phyloP scores from a whole-genome alignment of 2,888 invertebrate genomes.

The Chrysolina haemoptera region DNA sequence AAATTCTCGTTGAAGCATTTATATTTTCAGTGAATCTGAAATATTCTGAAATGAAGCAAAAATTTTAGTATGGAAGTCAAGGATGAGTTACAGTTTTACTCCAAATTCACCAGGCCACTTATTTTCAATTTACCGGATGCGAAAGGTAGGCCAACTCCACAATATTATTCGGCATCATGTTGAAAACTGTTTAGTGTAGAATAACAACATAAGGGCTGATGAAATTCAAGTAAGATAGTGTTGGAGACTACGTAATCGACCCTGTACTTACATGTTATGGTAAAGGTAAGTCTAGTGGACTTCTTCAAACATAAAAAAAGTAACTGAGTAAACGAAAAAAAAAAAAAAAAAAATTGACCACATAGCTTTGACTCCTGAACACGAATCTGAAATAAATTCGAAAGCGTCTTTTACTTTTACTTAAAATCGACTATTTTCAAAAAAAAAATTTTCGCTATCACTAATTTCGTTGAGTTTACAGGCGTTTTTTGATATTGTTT shows the following conservation, averaged over 20 bases:
- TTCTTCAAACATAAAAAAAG: no score
- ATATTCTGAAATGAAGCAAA: conserved; percentile 30
- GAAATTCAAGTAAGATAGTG: neutral
- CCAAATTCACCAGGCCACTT: conserved; percentile 68
- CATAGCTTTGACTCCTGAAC: no score
- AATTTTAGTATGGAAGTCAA: conserved; percentile 50
- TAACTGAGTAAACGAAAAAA: no score
- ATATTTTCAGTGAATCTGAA: conserved; percentile 16
- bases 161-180: neutral
- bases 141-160: conserved; percentile 60
- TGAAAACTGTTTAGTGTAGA: neutral
- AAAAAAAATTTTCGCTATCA: no score
- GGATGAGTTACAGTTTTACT: conserved; percentile 67
- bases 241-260: neutral
- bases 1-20: conserved; percentile 24
- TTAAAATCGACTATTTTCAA: no score
- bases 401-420: no score
- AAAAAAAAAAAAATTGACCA: no score
- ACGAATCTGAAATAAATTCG: no score
- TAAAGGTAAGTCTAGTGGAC: no score
- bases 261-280: neutral
- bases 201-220: neutral
- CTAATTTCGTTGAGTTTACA: no score
- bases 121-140: conserved; percentile 66
- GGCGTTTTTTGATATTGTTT: no score